Conservation (phyloP, 2,797 vertebrate species). For the Glossophaga mutica region DNA sequence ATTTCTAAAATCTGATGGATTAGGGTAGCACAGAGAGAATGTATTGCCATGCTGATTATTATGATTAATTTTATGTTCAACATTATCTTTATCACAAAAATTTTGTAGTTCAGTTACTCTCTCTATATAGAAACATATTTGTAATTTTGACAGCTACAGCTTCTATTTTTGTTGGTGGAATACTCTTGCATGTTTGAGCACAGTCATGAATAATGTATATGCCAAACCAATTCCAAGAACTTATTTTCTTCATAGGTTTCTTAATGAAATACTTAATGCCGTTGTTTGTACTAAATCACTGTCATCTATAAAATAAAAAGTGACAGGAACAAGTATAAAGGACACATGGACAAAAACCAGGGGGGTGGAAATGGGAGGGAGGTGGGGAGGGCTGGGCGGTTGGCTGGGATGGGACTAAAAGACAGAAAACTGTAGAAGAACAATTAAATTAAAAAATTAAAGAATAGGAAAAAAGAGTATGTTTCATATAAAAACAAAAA, state of each 20-base stretch:
- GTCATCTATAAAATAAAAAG: neutral
- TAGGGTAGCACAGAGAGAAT: neutral
- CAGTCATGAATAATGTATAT: neutral
- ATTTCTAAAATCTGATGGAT: constrained; percentile 5
- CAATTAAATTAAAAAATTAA: too few species aligned
- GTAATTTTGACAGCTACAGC: neutral
- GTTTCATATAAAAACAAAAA: constrained; percentile 1
- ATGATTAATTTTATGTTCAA: neutral
- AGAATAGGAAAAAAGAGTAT: neutral
- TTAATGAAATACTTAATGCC: neutral
- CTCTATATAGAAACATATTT: neutral
- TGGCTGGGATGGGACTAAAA: too few species aligned
- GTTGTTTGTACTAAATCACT: neutral
- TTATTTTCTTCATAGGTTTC: neutral
- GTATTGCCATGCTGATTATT: neutral
- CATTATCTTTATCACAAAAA: neutral
- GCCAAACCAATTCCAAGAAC: neutral
- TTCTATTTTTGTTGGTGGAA: neutral
- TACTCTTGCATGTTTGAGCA: neutral
- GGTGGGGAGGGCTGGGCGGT: too few species aligned
- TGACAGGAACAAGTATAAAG: too few species aligned
- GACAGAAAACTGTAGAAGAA: too few species aligned
- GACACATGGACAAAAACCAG: too few species aligned
- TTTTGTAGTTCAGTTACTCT: neutral
- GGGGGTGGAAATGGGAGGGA: too few species aligned